Percentiles rank a stretch among this genome's conserved stretches.
Conservation (phyloP, 2,888 invertebrate genomes). For the Stenurella melanura region DNA sequence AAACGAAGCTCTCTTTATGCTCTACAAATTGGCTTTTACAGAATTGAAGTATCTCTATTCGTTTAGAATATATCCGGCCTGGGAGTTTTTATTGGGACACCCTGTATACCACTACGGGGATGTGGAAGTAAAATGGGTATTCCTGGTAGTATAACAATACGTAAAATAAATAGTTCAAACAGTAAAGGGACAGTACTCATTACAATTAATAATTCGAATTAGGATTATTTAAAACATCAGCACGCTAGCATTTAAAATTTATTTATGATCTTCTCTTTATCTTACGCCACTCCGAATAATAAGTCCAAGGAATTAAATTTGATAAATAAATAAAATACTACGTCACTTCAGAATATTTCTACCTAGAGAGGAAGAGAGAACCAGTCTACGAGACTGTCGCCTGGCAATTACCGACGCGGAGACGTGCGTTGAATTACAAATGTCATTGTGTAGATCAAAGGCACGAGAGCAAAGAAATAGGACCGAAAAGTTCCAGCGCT, state of each 20-base stretch:
- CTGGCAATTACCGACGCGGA: constrained; percentile 63
- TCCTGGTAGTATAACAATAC: too few species aligned
- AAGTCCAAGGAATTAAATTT: constrained; percentile 41
- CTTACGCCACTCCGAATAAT: constrained; percentile 22
- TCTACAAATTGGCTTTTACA: too few species aligned
- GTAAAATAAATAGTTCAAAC: too few species aligned
- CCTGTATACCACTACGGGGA: too few species aligned
- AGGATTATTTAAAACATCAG: constrained; percentile 30
- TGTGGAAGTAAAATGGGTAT: too few species aligned
- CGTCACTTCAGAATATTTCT: constrained; percentile 16
- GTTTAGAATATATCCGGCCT: too few species aligned
- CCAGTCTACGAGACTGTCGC: constrained; percentile 30
- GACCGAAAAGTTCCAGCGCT: constrained; percentile 43
- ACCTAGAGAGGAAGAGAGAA: constrained; percentile 9
- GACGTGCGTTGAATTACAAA: constrained; percentile 65
- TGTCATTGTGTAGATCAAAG: constrained; percentile 67
- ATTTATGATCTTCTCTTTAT: constrained; percentile 23
- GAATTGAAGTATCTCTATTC: too few species aligned
- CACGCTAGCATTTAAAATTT: constrained; percentile 29
- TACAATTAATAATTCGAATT: constrained; percentile 1
- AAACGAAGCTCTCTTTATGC: too few species aligned
- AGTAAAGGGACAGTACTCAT: not conserved
- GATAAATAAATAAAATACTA: constrained; percentile 40
- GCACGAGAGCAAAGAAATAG: constrained; percentile 50
- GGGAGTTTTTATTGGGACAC: too few species aligned